A percentile compares a stretch with the other conserved stretches of the same genome.
Evolutionary conservation across 2,888 invertebrate species (phyloP).

Genomic region (Lucinisca nassula): DNA sequence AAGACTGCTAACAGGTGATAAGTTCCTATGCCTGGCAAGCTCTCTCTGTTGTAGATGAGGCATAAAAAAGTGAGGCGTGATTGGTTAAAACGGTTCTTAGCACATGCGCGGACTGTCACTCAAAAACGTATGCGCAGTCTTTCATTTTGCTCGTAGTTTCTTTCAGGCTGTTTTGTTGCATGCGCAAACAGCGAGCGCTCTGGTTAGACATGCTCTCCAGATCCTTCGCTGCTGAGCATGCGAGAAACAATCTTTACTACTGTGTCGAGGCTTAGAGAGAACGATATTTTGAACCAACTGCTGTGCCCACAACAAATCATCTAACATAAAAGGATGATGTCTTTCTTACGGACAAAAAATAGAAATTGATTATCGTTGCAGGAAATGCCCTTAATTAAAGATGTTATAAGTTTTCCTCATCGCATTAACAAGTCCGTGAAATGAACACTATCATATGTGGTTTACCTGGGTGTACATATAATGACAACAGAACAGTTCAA

Average conservation of each 20-base stretch:
- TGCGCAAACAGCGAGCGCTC: too few species aligned
- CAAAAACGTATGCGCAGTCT: too few species aligned
- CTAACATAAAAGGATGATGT: not conserved
- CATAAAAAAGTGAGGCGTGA: not conserved
- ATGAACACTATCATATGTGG: too few species aligned
- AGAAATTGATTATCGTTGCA: not conserved
- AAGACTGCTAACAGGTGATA: constrained; percentile 5
- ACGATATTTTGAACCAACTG: not conserved
- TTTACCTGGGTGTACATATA: too few species aligned
- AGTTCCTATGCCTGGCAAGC: not conserved
- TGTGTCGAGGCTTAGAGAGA: not conserved
- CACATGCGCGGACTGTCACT: too few species aligned
- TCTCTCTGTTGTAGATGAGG: not conserved
- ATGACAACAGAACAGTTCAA: too few species aligned
- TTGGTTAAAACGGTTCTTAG: not conserved
- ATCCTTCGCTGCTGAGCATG: too few species aligned
- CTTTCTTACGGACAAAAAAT: not conserved
- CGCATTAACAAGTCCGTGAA: too few species aligned
- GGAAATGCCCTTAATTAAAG: not conserved
- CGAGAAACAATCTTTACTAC: too few species aligned
- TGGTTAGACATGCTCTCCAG: too few species aligned
- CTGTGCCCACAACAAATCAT: not conserved
- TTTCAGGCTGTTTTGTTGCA: too few species aligned
- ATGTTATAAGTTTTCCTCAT: not conserved
- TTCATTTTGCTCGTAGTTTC: too few species aligned